These are phyloP conservation scores for Apotomis betuletana DNA, from an alignment of 2,888 invertebrate species.

Conservation along the genomic window DNA sequence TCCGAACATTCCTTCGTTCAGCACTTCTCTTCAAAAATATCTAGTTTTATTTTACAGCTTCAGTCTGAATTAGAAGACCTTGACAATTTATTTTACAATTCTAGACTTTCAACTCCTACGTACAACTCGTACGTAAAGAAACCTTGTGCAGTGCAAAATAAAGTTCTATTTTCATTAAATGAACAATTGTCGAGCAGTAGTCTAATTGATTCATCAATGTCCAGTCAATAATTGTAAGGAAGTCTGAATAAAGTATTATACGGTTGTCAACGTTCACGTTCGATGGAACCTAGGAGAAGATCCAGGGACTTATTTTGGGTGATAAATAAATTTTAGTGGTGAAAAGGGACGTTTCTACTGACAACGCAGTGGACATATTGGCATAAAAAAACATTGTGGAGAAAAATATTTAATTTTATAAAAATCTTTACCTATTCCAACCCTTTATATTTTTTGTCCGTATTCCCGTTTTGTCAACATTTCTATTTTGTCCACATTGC, in stretches of 20 bases:
- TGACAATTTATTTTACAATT: neutral
- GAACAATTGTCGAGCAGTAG: neutral
- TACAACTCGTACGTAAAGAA: neutral
- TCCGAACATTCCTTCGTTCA: neutral
- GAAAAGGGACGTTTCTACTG: conserved; percentile 3
- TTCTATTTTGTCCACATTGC: too few species aligned
- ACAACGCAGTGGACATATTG: conserved; percentile 22
- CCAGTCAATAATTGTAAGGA: neutral
- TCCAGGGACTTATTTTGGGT: conserved; percentile 26
- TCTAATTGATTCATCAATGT: neutral
- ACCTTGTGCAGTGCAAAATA: neutral
- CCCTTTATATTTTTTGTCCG: too few species aligned
- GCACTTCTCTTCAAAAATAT: too few species aligned
- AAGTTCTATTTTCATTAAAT: conserved; percentile 1
- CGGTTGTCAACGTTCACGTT: conserved; percentile 11
- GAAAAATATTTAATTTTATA: too few species aligned
- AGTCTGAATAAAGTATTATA: neutral
- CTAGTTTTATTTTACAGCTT: neutral
- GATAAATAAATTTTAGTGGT: conserved; percentile 3
- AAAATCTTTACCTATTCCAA: too few species aligned
- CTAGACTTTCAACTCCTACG: neutral
- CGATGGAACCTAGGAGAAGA: conserved; percentile 22
- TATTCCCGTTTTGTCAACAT: too few species aligned
- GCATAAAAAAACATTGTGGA: too few species aligned
- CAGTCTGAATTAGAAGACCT: neutral